Evolutionary conservation across 2,888 invertebrate species (phyloP).

Genomic region (Agriotes lineatus): DNA sequence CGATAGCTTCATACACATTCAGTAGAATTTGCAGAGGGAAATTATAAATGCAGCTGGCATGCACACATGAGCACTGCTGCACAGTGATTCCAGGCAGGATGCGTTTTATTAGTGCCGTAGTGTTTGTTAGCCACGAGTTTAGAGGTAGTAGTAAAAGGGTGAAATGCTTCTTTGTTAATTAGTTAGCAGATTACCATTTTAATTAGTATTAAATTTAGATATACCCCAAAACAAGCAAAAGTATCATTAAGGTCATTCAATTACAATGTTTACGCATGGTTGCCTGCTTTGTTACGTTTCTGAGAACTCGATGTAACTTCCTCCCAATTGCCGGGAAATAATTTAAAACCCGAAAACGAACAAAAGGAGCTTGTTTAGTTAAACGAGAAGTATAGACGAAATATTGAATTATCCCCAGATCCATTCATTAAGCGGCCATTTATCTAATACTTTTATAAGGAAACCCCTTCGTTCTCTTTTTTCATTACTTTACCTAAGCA

Average conservation of each 20-base stretch:
- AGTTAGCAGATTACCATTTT: constrained; percentile 29
- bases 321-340: constrained; percentile 30
- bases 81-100: no score
- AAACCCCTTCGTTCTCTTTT: not conserved
- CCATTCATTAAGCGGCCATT: not conserved
- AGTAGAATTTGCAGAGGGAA: no score
- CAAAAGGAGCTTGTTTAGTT: not conserved
- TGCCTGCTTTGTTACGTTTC: constrained; percentile 31
- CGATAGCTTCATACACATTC: no score
- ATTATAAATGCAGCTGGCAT: no score
- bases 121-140: not conserved
- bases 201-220: constrained; percentile 36
- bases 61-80: no score
- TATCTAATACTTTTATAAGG: not conserved
- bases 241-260: constrained; percentile 38
- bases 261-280: constrained; percentile 36
- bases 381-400: constrained; percentile 1
- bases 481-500: constrained; percentile 8
- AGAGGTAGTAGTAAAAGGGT: not conserved
- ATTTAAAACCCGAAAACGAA: constrained; percentile 13
- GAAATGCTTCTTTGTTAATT: constrained; percentile 19
- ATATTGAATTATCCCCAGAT: not conserved
- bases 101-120: no score
- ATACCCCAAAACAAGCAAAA: constrained; percentile 31
- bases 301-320: constrained; percentile 25